Evolutionary conservation across 2,888 invertebrate genomes (phyloP), one percentile per base, ranked within the genome.

Genomic region (Ectropis crepuscularia): DNA sequence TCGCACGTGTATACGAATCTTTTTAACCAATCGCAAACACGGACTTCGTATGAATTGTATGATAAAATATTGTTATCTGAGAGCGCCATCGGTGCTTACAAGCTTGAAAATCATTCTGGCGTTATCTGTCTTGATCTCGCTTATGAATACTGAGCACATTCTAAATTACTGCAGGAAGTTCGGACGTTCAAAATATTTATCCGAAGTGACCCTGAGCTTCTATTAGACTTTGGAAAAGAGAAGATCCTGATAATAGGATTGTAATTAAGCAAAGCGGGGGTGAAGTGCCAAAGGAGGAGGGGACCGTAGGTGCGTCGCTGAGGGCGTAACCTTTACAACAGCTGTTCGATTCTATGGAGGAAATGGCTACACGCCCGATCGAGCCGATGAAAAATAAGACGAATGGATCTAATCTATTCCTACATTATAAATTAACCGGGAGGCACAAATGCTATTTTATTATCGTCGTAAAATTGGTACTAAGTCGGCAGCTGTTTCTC

Each of bases 261-360:
- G 82, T 87, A 86, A 88, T 87, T 86, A 88, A 87, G 80, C 78
- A 75, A 71, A 74, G 74, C 78, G 79, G 80, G 79, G 79, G 77
- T 74, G 74, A 77, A 73, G 77, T 81, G 80, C 80, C 78, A 80
- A 73, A 68, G 74, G 70, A 71, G 67, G 74, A 70, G 72, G 74
- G 78, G 71, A 69, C 67, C 73, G 89, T 92, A 92, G 92, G 92
- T 92, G 92, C 86, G 79, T 81, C 82, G 82, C 83, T 82, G 80
- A 82, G 84, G 89, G 89, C 84, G 89, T 90, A 86, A 88, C 88
- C 88, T 89, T 89, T 86, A 76, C 72, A 85, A 87, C 92, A 92
- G 90, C 92, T 91, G 92, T 85, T 87, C 79, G 69, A 77, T 77
- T 71, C 81, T 77, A 80, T 77, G 78, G 75, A 85, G 86, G 86